Evolutionary conservation across 1,140 invertebrate species (phyloP).

Genomic region (Holotrichia oblita): DNA sequence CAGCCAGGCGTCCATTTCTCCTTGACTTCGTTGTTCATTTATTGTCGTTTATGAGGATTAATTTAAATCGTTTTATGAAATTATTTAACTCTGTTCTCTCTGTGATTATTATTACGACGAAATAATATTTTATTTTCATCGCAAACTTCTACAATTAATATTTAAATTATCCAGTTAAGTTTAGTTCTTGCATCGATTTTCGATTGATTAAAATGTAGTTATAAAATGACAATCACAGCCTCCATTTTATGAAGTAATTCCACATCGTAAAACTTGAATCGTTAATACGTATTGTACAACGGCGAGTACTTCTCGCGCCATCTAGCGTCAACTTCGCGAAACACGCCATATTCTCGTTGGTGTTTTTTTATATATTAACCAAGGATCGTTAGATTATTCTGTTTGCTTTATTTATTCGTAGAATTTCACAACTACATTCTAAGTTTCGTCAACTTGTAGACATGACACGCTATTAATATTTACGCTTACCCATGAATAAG

Average conservation of each 20-base stretch:
- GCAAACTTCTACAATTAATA: neutral
- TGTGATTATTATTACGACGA: neutral
- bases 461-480: too few relatives aligned
- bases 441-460: neutral
- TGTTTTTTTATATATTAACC: too few relatives aligned
- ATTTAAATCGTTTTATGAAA: neutral
- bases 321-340: neutral
- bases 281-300: neutral
- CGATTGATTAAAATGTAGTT: neutral
- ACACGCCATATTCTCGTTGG: neutral
- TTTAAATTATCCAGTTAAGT: neutral
- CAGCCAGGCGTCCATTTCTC: constrained; percentile 48
- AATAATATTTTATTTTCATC: neutral
- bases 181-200: neutral
- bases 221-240: neutral
- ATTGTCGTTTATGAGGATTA: constrained; percentile 1
- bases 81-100: neutral
- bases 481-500: too few relatives aligned
- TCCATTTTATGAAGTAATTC: neutral
- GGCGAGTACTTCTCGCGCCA: neutral
- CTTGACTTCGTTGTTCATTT: constrained; percentile 42
- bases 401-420: neutral
- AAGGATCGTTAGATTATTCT: neutral
- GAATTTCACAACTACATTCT: neutral
- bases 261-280: neutral